A percentile compares a stretch with the other conserved stretches of the same genome.
Evolutionary conservation across 2,797 vertebrate genomes (phyloP).

Genomic region (Triplophysa yarkandensis): DNA sequence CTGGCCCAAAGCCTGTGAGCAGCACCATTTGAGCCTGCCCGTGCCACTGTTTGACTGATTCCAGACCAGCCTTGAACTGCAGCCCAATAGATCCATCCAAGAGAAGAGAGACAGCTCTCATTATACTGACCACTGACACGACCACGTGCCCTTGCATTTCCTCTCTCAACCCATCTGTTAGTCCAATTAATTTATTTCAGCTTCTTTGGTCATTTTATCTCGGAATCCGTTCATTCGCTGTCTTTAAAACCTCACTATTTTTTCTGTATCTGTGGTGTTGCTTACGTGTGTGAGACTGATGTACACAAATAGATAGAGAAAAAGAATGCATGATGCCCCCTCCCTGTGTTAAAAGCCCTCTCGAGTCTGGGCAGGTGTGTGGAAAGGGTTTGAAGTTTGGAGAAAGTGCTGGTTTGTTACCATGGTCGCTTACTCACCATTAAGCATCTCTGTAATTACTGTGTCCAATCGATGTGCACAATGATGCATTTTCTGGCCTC

Average conservation of each 20-base stretch:
- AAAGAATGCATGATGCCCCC: slow-evolving; percentile 8
- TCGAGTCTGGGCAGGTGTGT: slow-evolving; percentile 49
- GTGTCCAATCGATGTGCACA: slow-evolving; percentile 36
- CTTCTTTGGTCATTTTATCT: slow-evolving; percentile 3
- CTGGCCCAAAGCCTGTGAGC: slow-evolving; percentile 32
- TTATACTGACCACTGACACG: slow-evolving; percentile 37
- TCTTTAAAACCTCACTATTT: neutral
- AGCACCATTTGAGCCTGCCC: slow-evolving; percentile 37
- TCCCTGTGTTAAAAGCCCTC: slow-evolving; percentile 46
- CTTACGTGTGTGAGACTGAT: neutral
- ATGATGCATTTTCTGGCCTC: slow-evolving; percentile 41
- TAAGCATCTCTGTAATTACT: slow-evolving; percentile 44
- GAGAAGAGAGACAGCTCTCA: slow-evolving; percentile 13
- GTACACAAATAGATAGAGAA: neutral
- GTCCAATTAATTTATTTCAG: neutral
- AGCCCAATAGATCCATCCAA: slow-evolving; percentile 27
- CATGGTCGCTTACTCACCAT: slow-evolving; percentile 53
- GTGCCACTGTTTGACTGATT: slow-evolving; percentile 46
- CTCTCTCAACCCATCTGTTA: neutral
- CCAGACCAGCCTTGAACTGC: slow-evolving; percentile 38
- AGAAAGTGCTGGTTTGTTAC: slow-evolving; percentile 50
- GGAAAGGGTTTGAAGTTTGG: slow-evolving; percentile 49
- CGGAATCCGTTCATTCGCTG: neutral
- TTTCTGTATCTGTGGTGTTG: slow-evolving; percentile 13
- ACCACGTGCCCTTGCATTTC: neutral